Base-by-base conservation (phyloP, 2,888 invertebrate genomes). In the Gymnoscelis rufifasciata region DNA sequence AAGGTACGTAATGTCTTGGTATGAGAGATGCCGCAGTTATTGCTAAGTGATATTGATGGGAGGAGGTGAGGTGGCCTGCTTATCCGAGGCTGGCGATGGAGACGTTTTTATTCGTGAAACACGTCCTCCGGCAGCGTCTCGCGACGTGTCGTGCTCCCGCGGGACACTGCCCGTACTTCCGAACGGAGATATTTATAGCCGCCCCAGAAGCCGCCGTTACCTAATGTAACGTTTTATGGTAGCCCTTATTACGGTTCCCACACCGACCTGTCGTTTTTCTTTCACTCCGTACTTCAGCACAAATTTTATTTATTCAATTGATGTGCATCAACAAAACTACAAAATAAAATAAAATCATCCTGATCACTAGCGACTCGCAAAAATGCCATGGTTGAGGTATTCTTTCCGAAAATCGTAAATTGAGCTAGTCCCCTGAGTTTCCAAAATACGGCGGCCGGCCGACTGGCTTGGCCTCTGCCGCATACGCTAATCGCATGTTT, bases 211-310 rank as follows among this genome's bases (percentile, higher is more conserved):
- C 86, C 81, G 81, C 84, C 81, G 78, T 83, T 86, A 86, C 86
- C 86, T 87, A 86, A 87, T 86, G 86, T 84, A 78, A 86, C 87
- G 72, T 86, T 88, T 88, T 88, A 88, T 84, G 87, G 83, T 83
- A 65, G 77, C 81, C 83, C 87, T 87, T 87, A 87, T 88, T 88
- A 86, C 86, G 82, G 78, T 74, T 72, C 71, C 76, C 72, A 70
- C 71, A 68, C 73, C 70, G 69, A 68, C 68, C 71, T 73, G 73
- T 71, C 70, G 68, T 64, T 69, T 72, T 64, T 66, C 66, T 66
- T 64, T 59, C 60, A 54, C 59, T 57, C 57, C 57, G 56, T 59
- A 46, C 43, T 46, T 40, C 36, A 38, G 40, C 62, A 69, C 62
- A 68, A 74, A 70, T 72, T 71, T 74, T 78, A 74, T 78, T 75